A percentile compares a stretch with the other conserved stretches of the same genome.
Conservation (phyloP, 2,888 invertebrate species). For the Hydroisotoma schaefferi region DNA sequence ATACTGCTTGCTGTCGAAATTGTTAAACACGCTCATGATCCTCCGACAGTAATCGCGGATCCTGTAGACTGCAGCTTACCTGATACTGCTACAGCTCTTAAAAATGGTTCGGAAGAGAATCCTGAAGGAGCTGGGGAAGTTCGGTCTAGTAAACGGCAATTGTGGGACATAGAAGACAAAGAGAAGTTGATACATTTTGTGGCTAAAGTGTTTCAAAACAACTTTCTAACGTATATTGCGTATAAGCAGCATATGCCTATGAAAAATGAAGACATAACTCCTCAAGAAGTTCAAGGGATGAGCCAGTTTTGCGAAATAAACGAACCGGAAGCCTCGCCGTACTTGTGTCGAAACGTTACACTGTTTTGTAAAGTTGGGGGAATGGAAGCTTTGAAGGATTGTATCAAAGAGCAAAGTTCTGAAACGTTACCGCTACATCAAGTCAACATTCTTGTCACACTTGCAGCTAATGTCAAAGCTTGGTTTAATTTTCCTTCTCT, state of each 20-base stretch:
- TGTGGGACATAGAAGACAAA: conserved; percentile 76
- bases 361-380: conserved; percentile 88
- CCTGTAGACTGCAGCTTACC: conserved; percentile 11
- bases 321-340: conserved; percentile 89
- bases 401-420: conserved; percentile 73
- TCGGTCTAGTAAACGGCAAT: conserved; percentile 23
- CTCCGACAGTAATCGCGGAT: not conserved
- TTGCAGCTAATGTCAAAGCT: conserved; percentile 85
- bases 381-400: conserved; percentile 77
- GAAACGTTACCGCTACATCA: conserved; percentile 75
- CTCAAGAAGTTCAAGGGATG: conserved; percentile 75
- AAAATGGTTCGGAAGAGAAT: conserved; percentile 26
- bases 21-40: conserved; percentile 65
- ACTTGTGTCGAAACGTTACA: conserved; percentile 84
- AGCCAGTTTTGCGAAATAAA: conserved; percentile 85
- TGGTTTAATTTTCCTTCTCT: conserved; percentile 91
- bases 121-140: conserved; percentile 12
- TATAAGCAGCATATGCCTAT: conserved; percentile 80
- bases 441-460: conserved; percentile 86
- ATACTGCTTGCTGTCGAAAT: conserved; percentile 78
- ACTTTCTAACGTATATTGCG: conserved; percentile 73
- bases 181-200: conserved; percentile 84
- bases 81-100: conserved; percentile 2
- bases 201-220: conserved; percentile 81
- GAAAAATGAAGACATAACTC: conserved; percentile 74